A percentile compares a stretch with the other conserved stretches of the same genome.
Conservation (phyloP, 1,140 invertebrate species). For the Trialeurodes vaporariorum region DNA sequence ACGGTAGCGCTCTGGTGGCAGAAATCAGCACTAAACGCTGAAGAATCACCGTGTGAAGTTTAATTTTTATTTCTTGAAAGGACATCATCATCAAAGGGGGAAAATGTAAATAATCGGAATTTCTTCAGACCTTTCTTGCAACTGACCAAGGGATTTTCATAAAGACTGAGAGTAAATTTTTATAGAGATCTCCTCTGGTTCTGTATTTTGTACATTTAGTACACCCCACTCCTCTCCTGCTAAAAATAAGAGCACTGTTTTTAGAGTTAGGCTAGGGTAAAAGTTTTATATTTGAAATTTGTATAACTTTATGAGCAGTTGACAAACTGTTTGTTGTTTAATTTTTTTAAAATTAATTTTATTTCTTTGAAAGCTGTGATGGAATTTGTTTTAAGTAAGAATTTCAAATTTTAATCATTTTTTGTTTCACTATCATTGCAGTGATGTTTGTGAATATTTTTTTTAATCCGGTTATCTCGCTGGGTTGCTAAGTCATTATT, state of each 20-base stretch:
- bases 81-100: background rate
- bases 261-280: background rate
- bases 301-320: background rate
- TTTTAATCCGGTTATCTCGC: background rate
- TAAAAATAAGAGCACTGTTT: background rate
- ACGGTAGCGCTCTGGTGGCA: too few species aligned
- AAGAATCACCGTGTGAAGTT: too few species aligned
- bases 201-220: background rate
- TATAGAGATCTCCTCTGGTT: too few species aligned
- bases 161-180: too few species aligned
- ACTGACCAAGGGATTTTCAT: background rate
- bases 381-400: background rate
- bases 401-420: background rate
- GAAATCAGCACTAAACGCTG: too few species aligned
- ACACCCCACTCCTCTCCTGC: background rate
- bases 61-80: background rate
- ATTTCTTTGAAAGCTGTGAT: background rate
- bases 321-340: too few species aligned
- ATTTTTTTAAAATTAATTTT: background rate
- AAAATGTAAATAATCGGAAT: background rate
- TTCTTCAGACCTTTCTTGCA: background rate
- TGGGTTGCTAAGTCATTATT: background rate
- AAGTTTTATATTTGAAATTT: background rate
- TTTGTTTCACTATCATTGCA: background rate
- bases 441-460: background rate